Base-by-base conservation (phyloP, 2,888 invertebrate species). In the Euspilapteryx auroguttella region DNA sequence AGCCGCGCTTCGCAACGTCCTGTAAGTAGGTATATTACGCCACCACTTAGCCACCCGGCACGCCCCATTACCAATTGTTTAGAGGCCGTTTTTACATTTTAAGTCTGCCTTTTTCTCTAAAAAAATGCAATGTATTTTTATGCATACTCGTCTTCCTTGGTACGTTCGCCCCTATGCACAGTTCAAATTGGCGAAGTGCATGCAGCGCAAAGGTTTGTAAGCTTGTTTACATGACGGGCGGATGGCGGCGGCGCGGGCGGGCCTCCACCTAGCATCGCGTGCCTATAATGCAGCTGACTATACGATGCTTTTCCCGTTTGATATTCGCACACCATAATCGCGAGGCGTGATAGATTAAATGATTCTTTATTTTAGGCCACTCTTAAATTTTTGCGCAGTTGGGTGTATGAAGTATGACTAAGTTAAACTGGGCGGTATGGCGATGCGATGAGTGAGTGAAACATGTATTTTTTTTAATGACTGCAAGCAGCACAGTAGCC, bases 261-360 rank as follows among this genome's bases (percentile, higher is more conserved):
- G 24, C 22, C 25, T 20, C 11, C 24, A 41, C 40, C 44, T 45
- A 48, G 47, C 45, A 58, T 66, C 62, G 69, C 66, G 66, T 71
- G 66, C 45, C 43, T 14, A 29, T 32, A 36, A 37, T 21, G 24
- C 15, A 10, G 31, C 26, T 27, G 21, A 24, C 22, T 31, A 44
- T 50, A 45, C 40, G 42, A 47, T 39, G 44, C 43, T 51, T 49
- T 52, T 45, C 45, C 47, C 45, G 49, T 53, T 58, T 55, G 44
- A 49, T 46, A 51, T 44, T 48, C 40, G 45, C 38, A 42, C 41
- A 43, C 31, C 30, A 27, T 32, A 34, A 34, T 26, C 31, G 31
- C 31, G 20, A 8, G 23, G n/a, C 7, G 23, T 11, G 14, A 22
- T 14, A 14, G 22, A 28, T 22, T 9, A 10, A 14, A 22, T 14